Conservation (phyloP, 2,113 vertebrate genomes). For the Poicephalus gulielmi region DNA sequence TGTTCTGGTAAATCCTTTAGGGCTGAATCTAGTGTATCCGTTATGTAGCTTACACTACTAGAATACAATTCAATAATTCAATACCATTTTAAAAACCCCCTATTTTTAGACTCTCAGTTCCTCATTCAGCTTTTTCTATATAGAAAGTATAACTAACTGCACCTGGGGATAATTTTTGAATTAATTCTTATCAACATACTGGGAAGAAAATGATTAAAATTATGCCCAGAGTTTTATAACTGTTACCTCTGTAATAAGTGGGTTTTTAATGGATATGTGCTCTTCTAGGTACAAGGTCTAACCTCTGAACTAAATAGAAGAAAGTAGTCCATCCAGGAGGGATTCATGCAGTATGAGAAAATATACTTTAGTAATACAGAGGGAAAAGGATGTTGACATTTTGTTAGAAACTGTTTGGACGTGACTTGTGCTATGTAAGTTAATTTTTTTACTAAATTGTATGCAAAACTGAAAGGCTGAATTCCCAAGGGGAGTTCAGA, state of each 20-base stretch:
- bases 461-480: not conserved
- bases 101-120: not conserved
- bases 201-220: not conserved
- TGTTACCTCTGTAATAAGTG: not conserved
- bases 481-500: not conserved
- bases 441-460: constrained; percentile 35
- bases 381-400: not conserved
- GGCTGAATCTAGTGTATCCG: not conserved
- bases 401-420: not conserved
- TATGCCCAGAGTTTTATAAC: not conserved
- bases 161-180: not conserved
- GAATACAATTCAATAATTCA: constrained; percentile 41
- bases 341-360: not conserved
- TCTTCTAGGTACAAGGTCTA: not conserved
- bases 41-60: constrained; percentile 2
- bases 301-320: not conserved
- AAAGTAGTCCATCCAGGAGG: not conserved
- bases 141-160: not conserved
- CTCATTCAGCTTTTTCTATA: constrained; percentile 22
- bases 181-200: not conserved
- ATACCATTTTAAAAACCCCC: not conserved
- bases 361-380: not conserved
- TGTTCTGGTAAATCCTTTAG: constrained; percentile 20
- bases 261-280: not conserved
- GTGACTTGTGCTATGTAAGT: not conserved